Percentiles rank a stretch among this genome's conserved stretches.
Evolutionary conservation across 2,888 invertebrate genomes (phyloP).

Genomic region (Julus scandinavius): DNA sequence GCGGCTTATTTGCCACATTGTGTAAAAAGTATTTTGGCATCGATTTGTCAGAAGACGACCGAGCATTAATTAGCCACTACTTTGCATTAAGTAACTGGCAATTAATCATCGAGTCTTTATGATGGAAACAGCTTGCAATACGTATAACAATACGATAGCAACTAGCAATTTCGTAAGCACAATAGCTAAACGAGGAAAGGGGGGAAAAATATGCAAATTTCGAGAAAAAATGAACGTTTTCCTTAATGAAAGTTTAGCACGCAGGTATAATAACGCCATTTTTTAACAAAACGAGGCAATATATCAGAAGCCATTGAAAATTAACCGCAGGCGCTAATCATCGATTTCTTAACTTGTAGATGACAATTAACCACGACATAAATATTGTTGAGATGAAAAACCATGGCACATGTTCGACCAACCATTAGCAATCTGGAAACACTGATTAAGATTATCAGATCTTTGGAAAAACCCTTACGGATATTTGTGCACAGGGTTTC

Average conservation of each 20-base stretch:
- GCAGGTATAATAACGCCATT: conserved; percentile 1
- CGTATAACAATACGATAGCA: background rate
- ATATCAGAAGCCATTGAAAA: background rate
- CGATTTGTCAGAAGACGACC: conserved; percentile 19
- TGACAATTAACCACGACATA: background rate
- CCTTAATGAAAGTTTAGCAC: conserved; percentile 7
- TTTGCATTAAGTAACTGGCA: conserved; percentile 42
- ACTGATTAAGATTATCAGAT: background rate
- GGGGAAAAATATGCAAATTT: background rate
- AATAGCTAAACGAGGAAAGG: background rate
- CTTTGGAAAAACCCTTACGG: no score
- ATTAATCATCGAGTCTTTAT: conserved; percentile 38
- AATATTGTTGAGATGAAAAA: background rate
- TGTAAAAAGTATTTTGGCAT: background rate
- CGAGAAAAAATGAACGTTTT: background rate
- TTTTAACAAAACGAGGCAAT: background rate
- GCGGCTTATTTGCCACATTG: background rate
- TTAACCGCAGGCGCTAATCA: background rate
- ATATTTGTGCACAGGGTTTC: no score
- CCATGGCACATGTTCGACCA: background rate
- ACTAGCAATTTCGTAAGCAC: background rate
- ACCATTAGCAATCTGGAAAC: background rate
- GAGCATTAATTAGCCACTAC: conserved; percentile 42
- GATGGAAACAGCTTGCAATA: conserved; percentile 17
- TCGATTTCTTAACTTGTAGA: background rate